Base-by-base conservation (phyloP, 2,888 invertebrate species). In the Entomobrya multifasciata region DNA sequence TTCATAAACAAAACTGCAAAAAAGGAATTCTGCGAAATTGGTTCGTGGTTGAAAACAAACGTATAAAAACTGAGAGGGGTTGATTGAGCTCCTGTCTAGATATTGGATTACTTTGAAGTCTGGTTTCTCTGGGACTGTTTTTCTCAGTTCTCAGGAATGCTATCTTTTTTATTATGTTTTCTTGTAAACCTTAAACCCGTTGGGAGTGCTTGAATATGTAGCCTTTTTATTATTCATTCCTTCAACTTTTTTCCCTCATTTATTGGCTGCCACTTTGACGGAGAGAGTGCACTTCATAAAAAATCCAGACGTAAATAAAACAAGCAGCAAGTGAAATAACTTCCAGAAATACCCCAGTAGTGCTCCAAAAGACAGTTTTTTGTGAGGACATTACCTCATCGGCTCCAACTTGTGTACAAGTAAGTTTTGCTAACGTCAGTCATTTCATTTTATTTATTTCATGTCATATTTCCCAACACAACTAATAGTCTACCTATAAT, bases 71-170 rank as follows among this genome's bases (percentile, higher is more conserved):
- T 17, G 17, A 8, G 36, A 36, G 36, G 36, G 41, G 67, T 67
- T 67, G 67, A 67, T 67, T 67, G 67, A 41, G 67, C 67, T 22
- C 22, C 49, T 49, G 20, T 20, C 20, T 36, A 6, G 36, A 36
- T 13, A 36, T 62, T 67, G 41, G 20, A 44, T 67, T 67, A 20
- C 44, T 67, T 17, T 36, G 62, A 62, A 62, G 62, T 62, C 62
- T 67, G 67, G 67, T 17, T 67, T 67, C 67, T 30, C 55, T 11
- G 25, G 10, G 25, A 8, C 8, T 15, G 57, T 36, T 36, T 4
- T 36, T 36, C 8, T 22, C 1, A 57, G 57, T 57, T 57, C 57
- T 25, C 2, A 22, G 1, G 57, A 57, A 57, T 57, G 25, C 6
- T 1, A 25, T 22, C 22, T 25, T 8, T 57, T 62, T 30, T 62